Evolutionary conservation across 2,888 invertebrate genomes (phyloP), one percentile per base, ranked within the genome.

Genomic region (Trissonchulus latispiculum): DNA sequence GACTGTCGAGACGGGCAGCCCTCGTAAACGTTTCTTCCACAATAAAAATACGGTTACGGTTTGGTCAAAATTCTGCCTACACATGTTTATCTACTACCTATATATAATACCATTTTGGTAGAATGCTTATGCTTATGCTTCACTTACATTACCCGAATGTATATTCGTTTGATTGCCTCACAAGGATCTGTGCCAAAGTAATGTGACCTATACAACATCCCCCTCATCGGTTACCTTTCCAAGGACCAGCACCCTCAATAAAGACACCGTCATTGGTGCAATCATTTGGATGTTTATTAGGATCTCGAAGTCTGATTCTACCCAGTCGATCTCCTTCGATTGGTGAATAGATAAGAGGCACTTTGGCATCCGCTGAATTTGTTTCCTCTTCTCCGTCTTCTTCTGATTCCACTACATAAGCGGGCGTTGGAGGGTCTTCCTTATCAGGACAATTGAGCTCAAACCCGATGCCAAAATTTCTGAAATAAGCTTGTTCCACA

Each of bases 191-290:
- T n/a, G n/a, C n/a, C n/a, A n/a, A n/a, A n/a, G n/a, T n/a, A n/a
- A n/a, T n/a, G n/a, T n/a, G n/a, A n/a, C n/a, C n/a, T n/a, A n/a
- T n/a, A n/a, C n/a, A n/a, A n/a, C n/a, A n/a, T n/a, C n/a, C n/a
- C n/a, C n/a, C n/a, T n/a, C 23, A 48, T 28, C 28, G 66, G 32
- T 8, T 64, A 71, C 80, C 80, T 67, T 77, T 76, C 81, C 82
- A 82, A n/a, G 77, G 77, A 28, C 80, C 81, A 0, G 77, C 77
- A 67, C 82, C 82, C 35, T 77, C 76, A 62, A 82, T 79, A 75
- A 82, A 82, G 29, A 82, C 71, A 28, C 78, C 82, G 69, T 82
- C 82, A 74, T 82, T 82, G 35, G 79, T 77, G 74, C 82, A 82
- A 35, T 81, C 81, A 28, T 75, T 33, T 8, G 35, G 31, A 64